Conservation (phyloP, 2,888 invertebrate genomes). For the Hypercompe scribonia region DNA sequence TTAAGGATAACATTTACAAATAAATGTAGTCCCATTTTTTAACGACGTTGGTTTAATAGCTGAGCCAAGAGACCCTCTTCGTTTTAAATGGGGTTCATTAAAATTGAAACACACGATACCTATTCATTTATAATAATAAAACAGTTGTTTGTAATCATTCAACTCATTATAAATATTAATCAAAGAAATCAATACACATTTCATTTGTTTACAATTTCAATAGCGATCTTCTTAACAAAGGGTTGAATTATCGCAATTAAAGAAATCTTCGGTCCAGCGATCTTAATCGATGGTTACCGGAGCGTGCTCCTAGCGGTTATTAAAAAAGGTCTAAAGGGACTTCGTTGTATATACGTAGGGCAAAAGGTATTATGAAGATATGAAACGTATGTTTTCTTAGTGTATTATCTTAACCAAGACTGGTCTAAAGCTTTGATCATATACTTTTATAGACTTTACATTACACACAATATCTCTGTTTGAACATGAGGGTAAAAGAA, state of each 20-base stretch:
- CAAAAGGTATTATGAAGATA: background rate
- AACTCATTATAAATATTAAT: background rate
- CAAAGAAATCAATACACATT: background rate
- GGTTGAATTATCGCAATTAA: slow-evolving; percentile 10
- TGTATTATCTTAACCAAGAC: slow-evolving; percentile 1
- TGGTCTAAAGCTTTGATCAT: background rate
- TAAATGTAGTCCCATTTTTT: too few species aligned
- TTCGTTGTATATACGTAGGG: background rate
- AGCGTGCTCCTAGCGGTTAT: slow-evolving; percentile 7
- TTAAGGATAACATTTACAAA: too few species aligned
- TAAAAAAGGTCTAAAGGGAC: slow-evolving; percentile 12
- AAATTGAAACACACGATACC: too few species aligned
- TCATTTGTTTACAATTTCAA: background rate
- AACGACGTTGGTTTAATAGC: too few species aligned
- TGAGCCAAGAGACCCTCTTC: too few species aligned
- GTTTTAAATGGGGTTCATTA: too few species aligned
- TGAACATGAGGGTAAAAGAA: background rate
- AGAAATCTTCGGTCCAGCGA: background rate
- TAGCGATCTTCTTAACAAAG: slow-evolving; percentile 7
- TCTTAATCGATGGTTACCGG: background rate
- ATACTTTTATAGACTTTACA: background rate
- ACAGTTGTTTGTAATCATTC: background rate
- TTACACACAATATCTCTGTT: background rate
- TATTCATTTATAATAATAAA: background rate
- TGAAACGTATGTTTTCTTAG: background rate